A percentile compares a stretch with the other conserved stretches of the same genome.
These are phyloP conservation scores for Podarcis lilfordi DNA, from an alignment of 2,797 vertebrate species.

Conservation along the genomic window DNA sequence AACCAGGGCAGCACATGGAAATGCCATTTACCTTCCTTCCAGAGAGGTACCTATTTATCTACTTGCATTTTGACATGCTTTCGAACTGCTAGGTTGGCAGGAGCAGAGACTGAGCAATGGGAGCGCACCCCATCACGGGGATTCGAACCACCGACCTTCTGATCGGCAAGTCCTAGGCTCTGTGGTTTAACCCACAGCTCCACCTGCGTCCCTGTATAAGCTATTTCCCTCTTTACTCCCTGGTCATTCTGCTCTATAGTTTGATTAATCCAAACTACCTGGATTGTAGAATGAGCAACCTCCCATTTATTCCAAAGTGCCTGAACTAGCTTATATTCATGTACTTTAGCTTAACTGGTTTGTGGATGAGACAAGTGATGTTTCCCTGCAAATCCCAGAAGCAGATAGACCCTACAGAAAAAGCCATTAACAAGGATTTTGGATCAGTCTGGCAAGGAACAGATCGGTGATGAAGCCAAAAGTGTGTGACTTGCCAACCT, in stretches of 20 bases:
- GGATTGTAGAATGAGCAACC: conserved; percentile 16
- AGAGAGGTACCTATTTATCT: too few relatives aligned
- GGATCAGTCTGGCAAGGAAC: not conserved
- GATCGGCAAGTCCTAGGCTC: too few relatives aligned
- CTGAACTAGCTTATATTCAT: conserved; percentile 21
- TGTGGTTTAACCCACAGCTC: too few relatives aligned
- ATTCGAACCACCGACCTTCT: too few relatives aligned
- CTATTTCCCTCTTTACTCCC: not conserved
- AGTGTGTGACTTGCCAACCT: conserved; percentile 18
- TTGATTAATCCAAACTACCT: conserved; percentile 3
- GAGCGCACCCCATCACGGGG: too few relatives aligned
- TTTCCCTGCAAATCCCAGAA: conserved; percentile 13
- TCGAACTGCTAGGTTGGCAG: too few relatives aligned
- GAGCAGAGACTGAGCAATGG: too few relatives aligned
- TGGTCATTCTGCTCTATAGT: not conserved
- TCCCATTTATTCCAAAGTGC: conserved; percentile 7
- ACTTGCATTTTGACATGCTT: too few relatives aligned
- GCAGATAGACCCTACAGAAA: not conserved
- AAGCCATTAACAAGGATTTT: conserved; percentile 19
- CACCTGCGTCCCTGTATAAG: too few relatives aligned
- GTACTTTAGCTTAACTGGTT: conserved; percentile 27
- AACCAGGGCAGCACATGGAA: too few relatives aligned
- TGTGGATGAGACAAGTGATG: conserved; percentile 22
- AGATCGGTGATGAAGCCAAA: conserved; percentile 2
- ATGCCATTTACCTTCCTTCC: too few relatives aligned